phyloP scores from a whole-genome alignment of 2,113 vertebrate genomes.

The Probosciger aterrimus region DNA sequence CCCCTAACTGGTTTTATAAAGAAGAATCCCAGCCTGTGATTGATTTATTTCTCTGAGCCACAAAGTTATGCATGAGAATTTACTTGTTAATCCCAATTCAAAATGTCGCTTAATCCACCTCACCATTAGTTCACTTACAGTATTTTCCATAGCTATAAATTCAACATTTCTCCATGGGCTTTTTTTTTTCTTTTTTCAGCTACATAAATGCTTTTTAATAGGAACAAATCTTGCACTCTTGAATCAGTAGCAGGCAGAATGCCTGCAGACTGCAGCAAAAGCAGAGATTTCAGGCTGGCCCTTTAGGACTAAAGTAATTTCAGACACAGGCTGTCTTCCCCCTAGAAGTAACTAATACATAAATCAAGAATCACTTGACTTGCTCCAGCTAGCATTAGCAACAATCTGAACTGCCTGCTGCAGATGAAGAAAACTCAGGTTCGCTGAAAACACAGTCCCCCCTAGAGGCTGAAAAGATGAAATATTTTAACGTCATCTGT shows the following conservation, averaged over 20 bases:
- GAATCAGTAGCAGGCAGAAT: slow-evolving; percentile 28
- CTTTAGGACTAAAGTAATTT: background rate
- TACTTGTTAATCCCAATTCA: slow-evolving; percentile 21
- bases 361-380: slow-evolving; percentile 6
- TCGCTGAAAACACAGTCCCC: slow-evolving; percentile 75
- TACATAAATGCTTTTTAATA: slow-evolving; percentile 29
- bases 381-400: background rate
- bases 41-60: background rate
- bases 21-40: background rate
- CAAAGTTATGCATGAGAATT: background rate
- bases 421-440: background rate
- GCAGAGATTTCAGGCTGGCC: background rate
- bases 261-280: background rate
- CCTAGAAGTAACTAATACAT: background rate
- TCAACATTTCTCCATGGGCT: background rate
- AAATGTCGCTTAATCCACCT: slow-evolving; percentile 15
- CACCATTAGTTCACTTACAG: background rate
- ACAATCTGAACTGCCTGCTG: background rate
- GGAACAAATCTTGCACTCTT: background rate
- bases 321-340: background rate
- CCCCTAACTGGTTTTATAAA: background rate
- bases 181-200: background rate
- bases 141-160: slow-evolving; percentile 26
- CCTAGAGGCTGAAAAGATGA: slow-evolving; percentile 73
- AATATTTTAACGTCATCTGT: background rate